phyloP scores from a whole-genome alignment of 1,140 invertebrate species.

The Drosophila equinoxialis region DNA sequence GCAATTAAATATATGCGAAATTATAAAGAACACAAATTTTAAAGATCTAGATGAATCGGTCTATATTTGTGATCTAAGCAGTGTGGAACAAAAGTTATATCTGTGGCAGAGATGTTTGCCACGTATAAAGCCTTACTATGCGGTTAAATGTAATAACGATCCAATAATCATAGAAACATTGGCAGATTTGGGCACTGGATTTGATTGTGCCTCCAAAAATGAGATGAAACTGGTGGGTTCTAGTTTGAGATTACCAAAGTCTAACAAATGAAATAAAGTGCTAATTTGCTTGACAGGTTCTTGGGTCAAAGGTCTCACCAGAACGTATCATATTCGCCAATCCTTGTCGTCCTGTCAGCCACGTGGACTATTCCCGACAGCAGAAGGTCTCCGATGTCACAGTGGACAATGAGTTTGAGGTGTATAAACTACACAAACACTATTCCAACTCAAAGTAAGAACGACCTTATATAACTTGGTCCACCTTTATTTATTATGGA shows the following conservation, averaged over 20 bases:
- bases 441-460: conserved; percentile 92
- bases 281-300: conserved; percentile 47
- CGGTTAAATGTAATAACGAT: conserved; percentile 98
- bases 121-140: conserved; percentile 96
- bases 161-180: conserved; percentile 91
- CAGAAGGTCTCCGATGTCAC: conserved; percentile 93
- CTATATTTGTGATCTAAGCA: conserved; percentile 95
- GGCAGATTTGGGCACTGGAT: conserved; percentile 93
- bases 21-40: conserved; percentile 58
- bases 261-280: too few relatives aligned
- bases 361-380: conserved; percentile 93
- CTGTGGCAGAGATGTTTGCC: conserved; percentile 94
- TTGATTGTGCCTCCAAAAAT: conserved; percentile 98
- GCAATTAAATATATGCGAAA: conserved; percentile 53
- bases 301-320: conserved; percentile 90
- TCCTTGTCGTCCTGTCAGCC: conserved; percentile 96
- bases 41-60: conserved; percentile 91
- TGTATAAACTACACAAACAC: conserved; percentile 94
- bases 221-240: conserved; percentile 88
- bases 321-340: conserved; percentile 98
- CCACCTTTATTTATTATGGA: not conserved
- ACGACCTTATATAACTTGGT: not conserved
- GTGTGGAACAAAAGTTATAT: conserved; percentile 92
- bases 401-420: conserved; percentile 97
- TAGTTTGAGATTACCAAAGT: not conserved